Base-by-base conservation (phyloP, 2,888 invertebrate species). In the Temnothorax ravouxi region DNA sequence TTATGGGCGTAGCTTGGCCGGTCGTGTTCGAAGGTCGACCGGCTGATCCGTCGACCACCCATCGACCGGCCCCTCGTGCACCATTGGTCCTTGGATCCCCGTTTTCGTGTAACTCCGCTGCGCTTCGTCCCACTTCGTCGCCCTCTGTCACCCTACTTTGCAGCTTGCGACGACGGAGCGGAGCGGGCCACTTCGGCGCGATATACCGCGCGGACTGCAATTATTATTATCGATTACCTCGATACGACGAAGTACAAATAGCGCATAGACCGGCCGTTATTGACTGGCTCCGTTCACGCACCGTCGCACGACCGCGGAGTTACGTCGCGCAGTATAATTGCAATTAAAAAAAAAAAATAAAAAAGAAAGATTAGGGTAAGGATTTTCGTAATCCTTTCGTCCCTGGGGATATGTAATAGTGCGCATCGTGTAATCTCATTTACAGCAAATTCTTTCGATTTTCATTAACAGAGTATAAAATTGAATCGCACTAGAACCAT, bases 151-250 rank as follows among this genome's bases (percentile, higher is more conserved):
- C 41, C 80, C 66, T 47, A 47, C 77, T 75, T 75, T 38, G 61
- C 66, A 62, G 56, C 54, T 9, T 13, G 34, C 61, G 52, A 79
- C 61, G 52, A 79, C 54, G 86, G 64, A 84, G 85, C 59, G 47
- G 44, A 74, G 69, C 50, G 47, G 80, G 59, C 74, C 81, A 50
- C 75, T 25, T 62, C 75, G 62, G 29, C 59, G 61, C 52, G 52
- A 52, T 52, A 88, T 86, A 86, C 85, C 88, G 75, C 86, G 86
- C 85, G 87, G 82, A 85, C 85, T 88, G 90, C 89, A 91, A 92
- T 92, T 92, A 92, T 92, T 91, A 91, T 92, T 92, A 92, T 92
- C 90, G 92, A 92, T 92, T 92, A 90, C 90, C 87, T 85, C 89
- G 87, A 91, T 91, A 88, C 86, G 88, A 91, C 89, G 86, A 89